A percentile compares a stretch with the other conserved stretches of the same genome.
phyloP scores from a whole-genome alignment of 2,113 vertebrate genomes.

The Psilopogon haemacephalus region DNA sequence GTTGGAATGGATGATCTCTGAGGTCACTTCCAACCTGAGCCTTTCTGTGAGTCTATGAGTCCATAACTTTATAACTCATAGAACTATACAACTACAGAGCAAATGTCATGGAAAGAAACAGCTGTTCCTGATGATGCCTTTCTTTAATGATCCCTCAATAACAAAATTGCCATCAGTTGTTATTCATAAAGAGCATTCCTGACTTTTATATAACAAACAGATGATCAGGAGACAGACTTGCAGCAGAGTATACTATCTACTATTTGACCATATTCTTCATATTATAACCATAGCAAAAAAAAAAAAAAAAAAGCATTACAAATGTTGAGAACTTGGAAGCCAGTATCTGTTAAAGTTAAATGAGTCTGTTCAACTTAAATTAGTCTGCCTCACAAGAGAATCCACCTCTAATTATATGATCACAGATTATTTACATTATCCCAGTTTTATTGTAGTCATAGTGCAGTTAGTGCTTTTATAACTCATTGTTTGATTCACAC shows the following conservation, averaged over 20 bases:
- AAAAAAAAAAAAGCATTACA: no score
- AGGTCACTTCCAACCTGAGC: no score
- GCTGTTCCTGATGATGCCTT: neutral
- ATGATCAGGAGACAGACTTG: neutral
- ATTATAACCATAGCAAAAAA: neutral
- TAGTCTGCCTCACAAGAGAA: neutral
- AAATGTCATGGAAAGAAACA: neutral
- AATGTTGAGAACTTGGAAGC: neutral
- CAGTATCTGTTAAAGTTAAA: neutral
- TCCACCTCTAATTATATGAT: neutral
- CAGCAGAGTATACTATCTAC: neutral
- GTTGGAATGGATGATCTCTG: no score
- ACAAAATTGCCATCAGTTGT: neutral
- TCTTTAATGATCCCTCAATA: neutral
- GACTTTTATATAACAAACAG: neutral
- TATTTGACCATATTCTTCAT: neutral
- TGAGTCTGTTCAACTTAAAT: neutral
- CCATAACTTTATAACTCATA: neutral
- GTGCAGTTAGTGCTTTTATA: neutral
- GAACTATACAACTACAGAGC: neutral
- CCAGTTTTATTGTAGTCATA: neutral
- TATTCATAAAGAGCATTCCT: neutral
- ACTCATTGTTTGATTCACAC: neutral
- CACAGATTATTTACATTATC: neutral
- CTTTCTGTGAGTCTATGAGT: no score